Conservation (phyloP, 2,888 invertebrate species). For the Noctua comes region DNA sequence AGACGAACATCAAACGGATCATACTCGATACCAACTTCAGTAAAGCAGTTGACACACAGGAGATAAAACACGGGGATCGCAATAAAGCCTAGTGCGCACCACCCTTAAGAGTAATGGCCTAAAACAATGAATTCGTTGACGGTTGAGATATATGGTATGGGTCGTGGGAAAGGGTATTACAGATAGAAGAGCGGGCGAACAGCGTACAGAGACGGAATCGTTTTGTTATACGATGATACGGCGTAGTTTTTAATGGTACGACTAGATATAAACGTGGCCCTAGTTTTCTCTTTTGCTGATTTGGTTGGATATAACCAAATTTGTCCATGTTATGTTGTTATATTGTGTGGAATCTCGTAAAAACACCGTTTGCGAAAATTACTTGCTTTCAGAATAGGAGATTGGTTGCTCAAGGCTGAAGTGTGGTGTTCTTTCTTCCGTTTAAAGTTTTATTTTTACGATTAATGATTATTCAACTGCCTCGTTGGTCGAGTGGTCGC, state of each 20-base stretch:
- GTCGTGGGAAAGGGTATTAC: constrained; percentile 32
- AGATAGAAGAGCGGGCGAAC: constrained; percentile 39
- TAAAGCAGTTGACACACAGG: constrained; percentile 41
- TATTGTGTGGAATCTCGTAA: neutral
- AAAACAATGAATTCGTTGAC: constrained; percentile 66
- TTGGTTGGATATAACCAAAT: neutral
- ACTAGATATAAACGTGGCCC: neutral
- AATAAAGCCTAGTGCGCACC: constrained; percentile 58
- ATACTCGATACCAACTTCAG: constrained; percentile 33
- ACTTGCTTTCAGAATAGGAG: neutral
- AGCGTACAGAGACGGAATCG: constrained; percentile 10
- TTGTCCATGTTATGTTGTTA: neutral
- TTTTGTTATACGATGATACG: constrained; percentile 17
- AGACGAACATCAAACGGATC: constrained; percentile 21
- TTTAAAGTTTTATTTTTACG: neutral
- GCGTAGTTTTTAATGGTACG: constrained; percentile 14
- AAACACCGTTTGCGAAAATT: neutral
- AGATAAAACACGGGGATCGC: constrained; percentile 55
- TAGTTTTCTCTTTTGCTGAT: neutral
- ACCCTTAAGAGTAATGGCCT: constrained; percentile 63
- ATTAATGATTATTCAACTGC: too few relatives aligned
- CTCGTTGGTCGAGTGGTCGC: too few relatives aligned
- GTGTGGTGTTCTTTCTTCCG: neutral
- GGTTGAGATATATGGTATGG: constrained; percentile 60
- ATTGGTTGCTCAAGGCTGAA: neutral